Evolutionary conservation across 2,113 vertebrate species (phyloP), one percentile per base, ranked within the genome.

Genomic region (Ranitomeya imitator): DNA sequence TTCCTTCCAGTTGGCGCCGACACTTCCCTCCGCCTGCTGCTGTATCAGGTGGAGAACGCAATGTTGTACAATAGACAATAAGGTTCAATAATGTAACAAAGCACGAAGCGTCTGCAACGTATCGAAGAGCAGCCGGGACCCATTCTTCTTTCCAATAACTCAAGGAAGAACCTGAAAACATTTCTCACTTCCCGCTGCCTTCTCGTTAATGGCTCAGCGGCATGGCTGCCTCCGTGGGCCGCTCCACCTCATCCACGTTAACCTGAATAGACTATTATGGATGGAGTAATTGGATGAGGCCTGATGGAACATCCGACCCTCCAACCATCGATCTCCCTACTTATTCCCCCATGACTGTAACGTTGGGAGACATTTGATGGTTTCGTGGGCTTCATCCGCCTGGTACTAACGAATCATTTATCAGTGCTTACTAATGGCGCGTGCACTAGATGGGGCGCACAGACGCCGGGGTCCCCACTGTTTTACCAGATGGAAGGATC

Each of bases 391-490:
- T 7, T 52, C n/a, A 77, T 51, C 54, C 10, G 23, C 63, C 61
- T 52, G 37, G 14, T 31, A 45, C 5, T 26, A 71, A 59, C 16
- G 10, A 57, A 15, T 60, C 80, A 88, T 88, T 83, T 65, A 88
- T 88, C 86, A 88, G 19, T 15, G 7, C 80, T 77, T 71, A 71
- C 87, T 88, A 88, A 83, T 88, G 69, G 59, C 15, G 10, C 65
- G 87, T 60, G 55, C 10, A 51, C 26, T 19, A 79, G 54, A 69
- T 57, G 23, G 57, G 37, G 59, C 31, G 6, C 18, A 59, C 57
- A 23, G 26, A 80, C 51, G 63, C 51, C 59, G 45, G 18, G 21
- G 16, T 8, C 71, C 15, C 87, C 87, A 19, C 59, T 84, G 87
- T 19, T 54, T n/a, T 26, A 15, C 57, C 87, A 88, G 87, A 88